phyloP scores from a whole-genome alignment of 2,888 invertebrate species.

The Pegoplata infirma region DNA sequence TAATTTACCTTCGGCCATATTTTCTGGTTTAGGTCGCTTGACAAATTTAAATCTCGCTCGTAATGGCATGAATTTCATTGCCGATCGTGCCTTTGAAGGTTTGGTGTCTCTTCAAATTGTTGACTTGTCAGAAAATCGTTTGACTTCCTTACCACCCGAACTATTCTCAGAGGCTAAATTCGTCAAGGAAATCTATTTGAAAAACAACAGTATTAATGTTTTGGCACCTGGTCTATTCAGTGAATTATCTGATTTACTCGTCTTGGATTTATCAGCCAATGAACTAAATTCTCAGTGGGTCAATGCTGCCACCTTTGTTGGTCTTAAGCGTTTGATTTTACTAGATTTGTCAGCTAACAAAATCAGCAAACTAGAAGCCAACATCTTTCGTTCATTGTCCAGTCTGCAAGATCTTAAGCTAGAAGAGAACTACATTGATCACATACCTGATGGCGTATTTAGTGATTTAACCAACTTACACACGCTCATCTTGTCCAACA shows the following conservation, averaged over 20 bases:
- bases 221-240: slow-evolving; percentile 91
- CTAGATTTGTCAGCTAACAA: slow-evolving; percentile 91
- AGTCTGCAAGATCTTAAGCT: slow-evolving; percentile 90
- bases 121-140: slow-evolving; percentile 93
- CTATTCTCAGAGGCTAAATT: slow-evolving; percentile 89
- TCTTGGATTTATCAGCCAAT: slow-evolving; percentile 90
- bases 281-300: slow-evolving; percentile 92
- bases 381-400: slow-evolving; percentile 90
- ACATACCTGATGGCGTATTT: slow-evolving; percentile 91
- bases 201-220: slow-evolving; percentile 93
- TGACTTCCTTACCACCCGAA: slow-evolving; percentile 91
- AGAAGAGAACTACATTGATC: slow-evolving; percentile 90
- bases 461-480: slow-evolving; percentile 93
- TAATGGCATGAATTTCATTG: slow-evolving; percentile 92
- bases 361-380: slow-evolving; percentile 89
- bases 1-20: slow-evolving; percentile 88
- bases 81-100: slow-evolving; percentile 89
- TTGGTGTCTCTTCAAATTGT: slow-evolving; percentile 89
- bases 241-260: slow-evolving; percentile 87
- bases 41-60: slow-evolving; percentile 89
- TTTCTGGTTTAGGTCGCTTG: slow-evolving; percentile 87
- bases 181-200: slow-evolving; percentile 91
- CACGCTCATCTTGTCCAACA: slow-evolving; percentile 90
- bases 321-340: slow-evolving; percentile 90
- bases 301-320: slow-evolving; percentile 89